Evolutionary conservation across 2,888 invertebrate species (phyloP).

Genomic region (Flexamia atlantica): DNA sequence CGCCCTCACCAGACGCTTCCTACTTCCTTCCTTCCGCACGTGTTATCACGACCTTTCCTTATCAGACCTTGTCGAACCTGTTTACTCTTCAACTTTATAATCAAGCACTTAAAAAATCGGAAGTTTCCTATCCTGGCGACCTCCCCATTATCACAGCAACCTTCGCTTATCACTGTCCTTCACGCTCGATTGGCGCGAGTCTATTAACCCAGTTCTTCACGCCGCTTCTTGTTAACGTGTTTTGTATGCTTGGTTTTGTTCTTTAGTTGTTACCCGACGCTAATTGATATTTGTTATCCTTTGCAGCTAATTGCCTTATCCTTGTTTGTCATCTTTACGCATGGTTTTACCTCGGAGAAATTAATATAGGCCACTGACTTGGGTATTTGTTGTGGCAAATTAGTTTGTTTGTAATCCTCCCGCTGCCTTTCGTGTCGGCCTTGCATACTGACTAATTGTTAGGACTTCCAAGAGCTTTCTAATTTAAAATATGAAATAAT

Average conservation of each 20-base stretch:
- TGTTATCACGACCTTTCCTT: constrained; percentile 20
- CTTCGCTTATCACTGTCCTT: constrained; percentile 52
- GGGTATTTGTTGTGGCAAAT: constrained; percentile 7
- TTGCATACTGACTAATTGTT: background rate
- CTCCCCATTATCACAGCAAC: constrained; percentile 16
- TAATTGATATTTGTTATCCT: constrained; percentile 17
- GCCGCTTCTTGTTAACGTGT: constrained; percentile 17
- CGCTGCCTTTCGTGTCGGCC: background rate
- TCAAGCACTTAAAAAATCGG: constrained; percentile 4
- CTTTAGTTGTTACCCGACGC: background rate
- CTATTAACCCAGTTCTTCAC: constrained; percentile 50
- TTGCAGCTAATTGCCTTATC: constrained; percentile 7
- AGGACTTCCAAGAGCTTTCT: background rate
- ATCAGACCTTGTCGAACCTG: background rate
- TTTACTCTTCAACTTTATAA: background rate
- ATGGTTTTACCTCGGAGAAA: constrained; percentile 18
- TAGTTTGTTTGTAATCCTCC: background rate
- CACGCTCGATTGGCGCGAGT: constrained; percentile 28
- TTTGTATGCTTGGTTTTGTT: constrained; percentile 9
- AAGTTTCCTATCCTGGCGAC: constrained; percentile 7
- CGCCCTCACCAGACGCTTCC: background rate
- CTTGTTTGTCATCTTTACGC: constrained; percentile 4
- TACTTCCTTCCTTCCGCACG: constrained; percentile 38
- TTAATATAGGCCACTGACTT: constrained; percentile 24
- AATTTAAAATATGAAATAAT: no score